phyloP scores from a whole-genome alignment of 2,888 invertebrate genomes.

The Anthophora plumipes region DNA sequence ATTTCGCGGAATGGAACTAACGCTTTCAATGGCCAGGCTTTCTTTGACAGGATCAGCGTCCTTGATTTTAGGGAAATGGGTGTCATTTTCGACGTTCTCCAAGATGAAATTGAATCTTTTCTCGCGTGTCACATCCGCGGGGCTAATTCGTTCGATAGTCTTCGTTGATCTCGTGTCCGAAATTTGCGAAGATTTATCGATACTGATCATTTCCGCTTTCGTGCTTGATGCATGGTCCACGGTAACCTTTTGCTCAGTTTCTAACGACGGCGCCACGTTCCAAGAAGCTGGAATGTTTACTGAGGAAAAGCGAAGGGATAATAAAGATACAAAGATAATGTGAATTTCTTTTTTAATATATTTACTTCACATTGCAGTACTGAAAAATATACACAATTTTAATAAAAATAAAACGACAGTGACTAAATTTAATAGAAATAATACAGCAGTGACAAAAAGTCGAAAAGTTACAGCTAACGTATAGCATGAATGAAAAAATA shows the following conservation, averaged over 20 bases:
- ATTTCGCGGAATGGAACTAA: constrained; percentile 55
- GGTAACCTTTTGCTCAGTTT: constrained; percentile 30
- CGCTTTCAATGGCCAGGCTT: neutral
- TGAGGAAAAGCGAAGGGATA: neutral
- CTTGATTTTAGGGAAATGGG: neutral
- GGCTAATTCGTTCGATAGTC: constrained; percentile 32
- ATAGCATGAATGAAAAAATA: too few relatives aligned
- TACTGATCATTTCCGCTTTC: constrained; percentile 49
- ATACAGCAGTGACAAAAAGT: neutral
- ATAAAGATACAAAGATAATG: neutral
- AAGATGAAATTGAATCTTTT: constrained; percentile 36
- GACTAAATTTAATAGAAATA: neutral
- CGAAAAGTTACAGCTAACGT: too few relatives aligned
- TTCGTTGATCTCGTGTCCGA: constrained; percentile 49
- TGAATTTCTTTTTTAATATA: too few relatives aligned
- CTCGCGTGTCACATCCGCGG: constrained; percentile 44
- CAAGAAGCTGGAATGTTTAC: constrained; percentile 17
- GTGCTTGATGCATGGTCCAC: constrained; percentile 42
- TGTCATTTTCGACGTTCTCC: constrained; percentile 4
- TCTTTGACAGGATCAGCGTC: neutral
- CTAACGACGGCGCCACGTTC: constrained; percentile 44
- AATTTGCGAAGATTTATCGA: constrained; percentile 56
- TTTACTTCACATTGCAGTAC: too few relatives aligned
- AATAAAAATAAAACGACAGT: neutral
- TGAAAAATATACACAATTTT: neutral